Percentiles rank a stretch among this genome's conserved stretches.
Evolutionary conservation across 2,888 invertebrate genomes (phyloP).

Genomic region (Himalopsyche kuldschensis): DNA sequence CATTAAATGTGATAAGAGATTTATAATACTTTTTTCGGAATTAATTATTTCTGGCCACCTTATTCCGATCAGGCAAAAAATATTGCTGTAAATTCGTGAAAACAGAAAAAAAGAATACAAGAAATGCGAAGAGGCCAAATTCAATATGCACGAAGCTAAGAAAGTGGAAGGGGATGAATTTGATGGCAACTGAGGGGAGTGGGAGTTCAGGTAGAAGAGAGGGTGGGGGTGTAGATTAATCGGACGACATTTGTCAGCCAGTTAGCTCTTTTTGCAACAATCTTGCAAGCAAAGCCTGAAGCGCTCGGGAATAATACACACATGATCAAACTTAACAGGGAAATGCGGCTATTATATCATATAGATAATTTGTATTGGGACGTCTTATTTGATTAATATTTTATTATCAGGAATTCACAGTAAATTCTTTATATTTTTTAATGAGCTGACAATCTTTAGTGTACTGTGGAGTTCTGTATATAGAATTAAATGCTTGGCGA

Average conservation of each 20-base stretch:
- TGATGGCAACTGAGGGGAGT: neutral
- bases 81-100: conserved; percentile 31
- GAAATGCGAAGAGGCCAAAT: conserved; percentile 2
- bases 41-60: neutral
- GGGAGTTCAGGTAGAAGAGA: neutral
- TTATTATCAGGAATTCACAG: too few relatives aligned
- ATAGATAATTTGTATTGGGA: too few relatives aligned
- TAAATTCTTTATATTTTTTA: too few relatives aligned
- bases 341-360: too few relatives aligned
- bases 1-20: too few relatives aligned
- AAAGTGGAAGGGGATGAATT: neutral
- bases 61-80: conserved; percentile 17
- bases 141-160: conserved; percentile 8
- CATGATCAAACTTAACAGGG: neutral
- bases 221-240: conserved; percentile 36
- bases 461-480: too few relatives aligned
- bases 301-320: conserved; percentile 21
- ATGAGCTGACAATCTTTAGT: too few relatives aligned
- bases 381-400: too few relatives aligned
- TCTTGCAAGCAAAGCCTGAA: conserved; percentile 18
- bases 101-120: conserved; percentile 24
- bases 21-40: neutral
- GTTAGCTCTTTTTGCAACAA: conserved; percentile 33
- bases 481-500: too few relatives aligned
- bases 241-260: conserved; percentile 39